Conservation (phyloP, 2,888 invertebrate species). For the Cephus pulcher region DNA sequence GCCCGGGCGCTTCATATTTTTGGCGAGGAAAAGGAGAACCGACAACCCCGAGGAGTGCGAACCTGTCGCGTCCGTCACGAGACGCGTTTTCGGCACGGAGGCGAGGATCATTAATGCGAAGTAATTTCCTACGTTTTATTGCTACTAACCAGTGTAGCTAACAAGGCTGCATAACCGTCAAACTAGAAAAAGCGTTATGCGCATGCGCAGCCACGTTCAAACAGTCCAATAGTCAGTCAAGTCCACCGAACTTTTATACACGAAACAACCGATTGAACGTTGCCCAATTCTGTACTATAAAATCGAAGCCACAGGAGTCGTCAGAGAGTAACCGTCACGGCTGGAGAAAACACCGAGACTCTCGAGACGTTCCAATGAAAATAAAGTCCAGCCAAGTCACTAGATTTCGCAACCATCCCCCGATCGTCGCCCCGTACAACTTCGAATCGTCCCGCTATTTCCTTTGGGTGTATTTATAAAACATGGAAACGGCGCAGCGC, state of each 20-base stretch:
- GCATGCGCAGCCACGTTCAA: neutral
- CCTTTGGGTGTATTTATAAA: neutral
- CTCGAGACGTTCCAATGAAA: neutral
- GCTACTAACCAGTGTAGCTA: neutral
- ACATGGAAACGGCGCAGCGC: neutral
- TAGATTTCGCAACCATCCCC: neutral
- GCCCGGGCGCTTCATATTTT: constrained; percentile 34
- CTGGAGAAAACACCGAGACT: neutral
- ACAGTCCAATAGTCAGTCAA: neutral
- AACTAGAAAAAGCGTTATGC: neutral
- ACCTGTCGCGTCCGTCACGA: constrained; percentile 46
- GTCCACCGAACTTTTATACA: neutral
- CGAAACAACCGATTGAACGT: neutral
- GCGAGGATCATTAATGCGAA: constrained; percentile 35
- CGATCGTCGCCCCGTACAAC: neutral
- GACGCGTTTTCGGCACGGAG: constrained; percentile 22
- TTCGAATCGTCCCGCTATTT: neutral
- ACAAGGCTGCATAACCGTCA: neutral
- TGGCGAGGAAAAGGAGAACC: constrained; percentile 28
- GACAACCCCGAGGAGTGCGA: constrained; percentile 32
- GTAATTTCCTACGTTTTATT: constrained; percentile 16
- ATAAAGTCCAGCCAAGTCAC: neutral
- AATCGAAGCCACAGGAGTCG: neutral
- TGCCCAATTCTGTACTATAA: neutral
- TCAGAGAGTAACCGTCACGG: neutral